phyloP scores from a whole-genome alignment of 1,140 invertebrate genomes.

The Glossosoma conforme region DNA sequence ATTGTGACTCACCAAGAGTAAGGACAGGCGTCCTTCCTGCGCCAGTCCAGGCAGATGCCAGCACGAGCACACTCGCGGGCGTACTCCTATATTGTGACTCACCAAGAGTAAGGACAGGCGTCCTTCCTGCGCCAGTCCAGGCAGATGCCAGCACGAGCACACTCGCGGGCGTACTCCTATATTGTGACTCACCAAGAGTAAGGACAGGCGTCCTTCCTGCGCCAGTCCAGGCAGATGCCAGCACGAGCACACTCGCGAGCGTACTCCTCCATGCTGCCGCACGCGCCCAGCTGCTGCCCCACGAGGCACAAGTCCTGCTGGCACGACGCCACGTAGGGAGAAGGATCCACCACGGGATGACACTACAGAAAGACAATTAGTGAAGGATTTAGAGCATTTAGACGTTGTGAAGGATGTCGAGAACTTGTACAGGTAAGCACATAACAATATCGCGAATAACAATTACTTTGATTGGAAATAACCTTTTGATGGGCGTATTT shows the following conservation, averaged over 20 bases:
- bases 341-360: constrained; percentile 64
- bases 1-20: constrained; percentile 48
- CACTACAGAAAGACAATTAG: no score
- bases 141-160: constrained; percentile 62
- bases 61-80: constrained; percentile 62
- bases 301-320: constrained; percentile 58
- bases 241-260: constrained; percentile 62
- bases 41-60: constrained; percentile 70
- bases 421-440: no score
- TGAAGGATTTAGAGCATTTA: no score
- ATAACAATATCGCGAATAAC: no score
- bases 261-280: constrained; percentile 64
- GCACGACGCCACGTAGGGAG: constrained; percentile 61
- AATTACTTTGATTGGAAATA: no score
- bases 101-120: constrained; percentile 60
- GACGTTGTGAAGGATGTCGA: no score
- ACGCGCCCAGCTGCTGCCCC: constrained; percentile 53
- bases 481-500: no score
- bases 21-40: constrained; percentile 57
- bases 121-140: constrained; percentile 61
- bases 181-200: constrained; percentile 46
- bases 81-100: constrained; percentile 52
- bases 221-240: constrained; percentile 70
- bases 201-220: constrained; percentile 57
- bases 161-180: constrained; percentile 70